Base-by-base conservation (phyloP, 2,113 vertebrate genomes). In the Cochlearius cochlearius region DNA sequence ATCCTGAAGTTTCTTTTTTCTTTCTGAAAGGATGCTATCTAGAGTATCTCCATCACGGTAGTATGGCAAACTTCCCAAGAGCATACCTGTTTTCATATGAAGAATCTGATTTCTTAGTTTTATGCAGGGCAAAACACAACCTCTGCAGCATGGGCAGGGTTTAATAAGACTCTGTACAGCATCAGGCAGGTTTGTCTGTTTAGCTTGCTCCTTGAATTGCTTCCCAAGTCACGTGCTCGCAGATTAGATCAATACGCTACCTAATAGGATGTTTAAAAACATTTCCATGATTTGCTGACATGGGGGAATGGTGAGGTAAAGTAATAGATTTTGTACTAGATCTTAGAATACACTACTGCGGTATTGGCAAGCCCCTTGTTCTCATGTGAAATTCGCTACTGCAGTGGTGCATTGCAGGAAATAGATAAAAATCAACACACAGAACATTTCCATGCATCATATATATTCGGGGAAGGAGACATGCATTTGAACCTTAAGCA, bases 371-470 rank as follows among this genome's bases (percentile, higher is more conserved):
- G 94, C 59, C 82, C 74, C 91, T 88, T 63, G 87, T 95, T 91
- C 95, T 97, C 68, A 1, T 92, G 89, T 97, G 92, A 64, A 97
- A 92, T 93, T 92, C 14, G n/a, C 95, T 88, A 34, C 97, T 97
- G 97, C 98, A 98, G 97, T 98, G 98, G 95, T 98, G 97, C 98
- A 98, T 96, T 98, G 98, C 98, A 98, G 98, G 94, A 97, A 96
- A 85, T 45, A 86, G 95, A 96, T 96, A 92, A 90, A 95, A 95
- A 95, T 95, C 95, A 94, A 62, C 96, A 86, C 92, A 39, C 64
- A 17, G 71, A 90, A 86, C 52, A 5, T 39, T 56, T 25, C 81
- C 36, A 25, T 39, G 45, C 66, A 20, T 66, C 34, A 1, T 26
- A 30, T 29, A 4, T 43, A 13, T 58, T 53, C 30, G 5, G 72